These are phyloP conservation scores for Machimus atricapillus DNA, from an alignment of 2,888 invertebrate genomes.

Conservation along the genomic window DNA sequence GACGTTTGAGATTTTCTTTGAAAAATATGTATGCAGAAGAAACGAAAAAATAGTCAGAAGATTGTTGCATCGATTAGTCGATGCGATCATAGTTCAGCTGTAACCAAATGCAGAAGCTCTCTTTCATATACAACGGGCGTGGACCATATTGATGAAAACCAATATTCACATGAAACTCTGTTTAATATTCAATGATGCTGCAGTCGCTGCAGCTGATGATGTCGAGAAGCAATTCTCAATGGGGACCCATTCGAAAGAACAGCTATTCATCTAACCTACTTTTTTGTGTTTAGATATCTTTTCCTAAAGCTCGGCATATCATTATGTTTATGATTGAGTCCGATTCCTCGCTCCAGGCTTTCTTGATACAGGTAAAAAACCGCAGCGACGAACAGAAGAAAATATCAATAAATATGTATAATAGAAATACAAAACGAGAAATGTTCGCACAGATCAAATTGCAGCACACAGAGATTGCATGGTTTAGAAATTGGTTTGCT, in stretches of 20 bases:
- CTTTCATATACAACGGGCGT: background rate
- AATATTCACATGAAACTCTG: conserved; percentile 17
- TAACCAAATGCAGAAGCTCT: background rate
- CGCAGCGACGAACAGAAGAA: background rate
- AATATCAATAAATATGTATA: conserved; percentile 32
- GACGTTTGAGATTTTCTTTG: too few relatives aligned
- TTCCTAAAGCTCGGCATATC: conserved; percentile 24
- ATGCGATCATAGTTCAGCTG: background rate
- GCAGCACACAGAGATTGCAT: background rate
- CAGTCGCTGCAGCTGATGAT: background rate
- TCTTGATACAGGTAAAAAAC: background rate
- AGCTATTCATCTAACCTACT: conserved; percentile 33
- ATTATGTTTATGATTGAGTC: conserved; percentile 31
- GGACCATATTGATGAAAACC: background rate
- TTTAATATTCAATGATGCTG: conserved; percentile 16
- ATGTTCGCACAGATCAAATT: background rate
- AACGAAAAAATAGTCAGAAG: background rate
- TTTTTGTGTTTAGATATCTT: conserved; percentile 2
- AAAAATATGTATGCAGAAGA: background rate
- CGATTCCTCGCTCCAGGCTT: background rate
- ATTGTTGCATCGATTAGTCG: background rate
- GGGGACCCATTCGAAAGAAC: conserved; percentile 16
- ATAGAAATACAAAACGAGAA: conserved; percentile 6
- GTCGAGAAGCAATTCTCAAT: conserved; percentile 1
- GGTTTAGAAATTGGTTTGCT: conserved; percentile 15